phyloP scores from a whole-genome alignment of 1,140 invertebrate species.

The Aporrectodea caliginosa region DNA sequence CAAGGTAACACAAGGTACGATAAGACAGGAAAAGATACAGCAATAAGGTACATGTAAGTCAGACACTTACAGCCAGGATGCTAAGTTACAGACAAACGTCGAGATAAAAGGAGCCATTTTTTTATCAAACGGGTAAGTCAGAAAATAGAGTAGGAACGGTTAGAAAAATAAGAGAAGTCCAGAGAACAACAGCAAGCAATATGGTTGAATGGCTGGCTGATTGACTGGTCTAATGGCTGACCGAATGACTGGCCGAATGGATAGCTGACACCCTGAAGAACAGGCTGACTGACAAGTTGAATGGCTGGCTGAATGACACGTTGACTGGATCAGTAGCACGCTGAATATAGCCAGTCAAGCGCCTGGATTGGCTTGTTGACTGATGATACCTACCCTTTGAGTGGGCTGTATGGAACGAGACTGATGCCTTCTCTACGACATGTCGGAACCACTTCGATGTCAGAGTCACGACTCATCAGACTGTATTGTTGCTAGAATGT shows the following conservation, averaged over 20 bases:
- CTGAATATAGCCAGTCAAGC: neutral
- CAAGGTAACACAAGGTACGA: neutral
- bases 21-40: no score
- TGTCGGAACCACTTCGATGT: constrained; percentile 43
- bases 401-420: constrained; percentile 16
- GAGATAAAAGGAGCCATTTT: no score
- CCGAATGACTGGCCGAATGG: neutral
- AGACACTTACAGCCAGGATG: no score
- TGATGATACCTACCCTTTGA: constrained; percentile 1
- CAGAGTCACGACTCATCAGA: constrained; percentile 38
- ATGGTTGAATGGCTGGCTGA: neutral
- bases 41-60: no score
- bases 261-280: neutral
- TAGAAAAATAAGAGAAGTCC: no score
- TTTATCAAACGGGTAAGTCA: no score
- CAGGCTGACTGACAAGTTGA: neutral
- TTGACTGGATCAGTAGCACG: no score
- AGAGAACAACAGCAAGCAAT: no score
- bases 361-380: neutral
- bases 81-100: no score
- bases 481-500: constrained; percentile 48
- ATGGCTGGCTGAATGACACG: no score
- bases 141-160: no score
- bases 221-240: neutral
- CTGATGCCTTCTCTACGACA: constrained; percentile 31